These are phyloP conservation scores for Drosophila hydei DNA, from an alignment of 1,140 invertebrate genomes.

Conservation along the genomic window DNA sequence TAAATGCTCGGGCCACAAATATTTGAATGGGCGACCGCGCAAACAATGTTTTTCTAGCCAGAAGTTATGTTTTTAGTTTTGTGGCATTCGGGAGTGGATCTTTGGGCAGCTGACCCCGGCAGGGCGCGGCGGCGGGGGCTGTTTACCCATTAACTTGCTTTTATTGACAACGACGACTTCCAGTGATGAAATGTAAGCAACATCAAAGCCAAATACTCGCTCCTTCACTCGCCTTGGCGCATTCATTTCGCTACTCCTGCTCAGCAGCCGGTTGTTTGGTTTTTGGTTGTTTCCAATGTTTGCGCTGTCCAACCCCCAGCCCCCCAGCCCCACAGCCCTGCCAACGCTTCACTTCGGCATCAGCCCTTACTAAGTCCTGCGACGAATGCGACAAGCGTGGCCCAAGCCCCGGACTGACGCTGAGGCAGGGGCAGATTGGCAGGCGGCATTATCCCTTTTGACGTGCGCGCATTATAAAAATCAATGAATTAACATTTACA, in stretches of 20 bases:
- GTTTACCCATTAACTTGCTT: conserved; percentile 77
- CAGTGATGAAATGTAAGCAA: conserved; percentile 80
- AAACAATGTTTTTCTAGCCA: conserved; percentile 71
- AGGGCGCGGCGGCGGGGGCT: conserved; percentile 19
- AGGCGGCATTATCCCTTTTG: conserved; percentile 55
- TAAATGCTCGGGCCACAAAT: conserved; percentile 69
- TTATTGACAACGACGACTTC: conserved; percentile 76
- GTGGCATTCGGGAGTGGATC: conserved; percentile 30
- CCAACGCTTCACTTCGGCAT: background rate
- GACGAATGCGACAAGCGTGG: conserved; percentile 29
- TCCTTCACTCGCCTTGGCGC: conserved; percentile 32
- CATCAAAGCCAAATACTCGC: conserved; percentile 72
- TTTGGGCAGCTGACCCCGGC: background rate
- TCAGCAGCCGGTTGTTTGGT: conserved; percentile 25
- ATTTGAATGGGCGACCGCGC: conserved; percentile 66
- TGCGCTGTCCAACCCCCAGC: conserved; percentile 43
- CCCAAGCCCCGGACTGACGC: background rate
- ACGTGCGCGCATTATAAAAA: conserved; percentile 73
- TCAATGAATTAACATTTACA: conserved; percentile 82
- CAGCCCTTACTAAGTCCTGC: conserved; percentile 21
- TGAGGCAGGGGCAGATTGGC: background rate
- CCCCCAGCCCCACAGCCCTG: conserved; percentile 9
- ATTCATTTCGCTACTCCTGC: conserved; percentile 9
- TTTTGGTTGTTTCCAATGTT: conserved; percentile 65
- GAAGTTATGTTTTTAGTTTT: conserved; percentile 73